A percentile compares a stretch with the other conserved stretches of the same genome.
Conservation (phyloP, 1,140 invertebrate genomes). For the Armadillidium nasatum region DNA sequence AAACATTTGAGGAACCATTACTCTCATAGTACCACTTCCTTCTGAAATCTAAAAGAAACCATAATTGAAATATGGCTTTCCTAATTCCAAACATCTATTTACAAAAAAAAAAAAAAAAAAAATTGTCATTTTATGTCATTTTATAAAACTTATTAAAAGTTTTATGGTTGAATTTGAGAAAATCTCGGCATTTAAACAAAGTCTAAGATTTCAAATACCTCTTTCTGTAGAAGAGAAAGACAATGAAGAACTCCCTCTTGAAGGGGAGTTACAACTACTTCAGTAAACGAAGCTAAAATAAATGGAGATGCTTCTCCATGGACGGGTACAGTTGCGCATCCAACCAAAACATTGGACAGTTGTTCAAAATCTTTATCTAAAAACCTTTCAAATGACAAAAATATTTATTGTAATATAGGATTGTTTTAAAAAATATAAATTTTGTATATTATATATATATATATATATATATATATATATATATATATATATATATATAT, state of each 20-base stretch:
- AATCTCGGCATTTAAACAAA: too few relatives aligned
- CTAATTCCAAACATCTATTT: too few relatives aligned
- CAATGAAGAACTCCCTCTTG: slow-evolving; percentile 76
- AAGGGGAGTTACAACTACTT: slow-evolving; percentile 70
- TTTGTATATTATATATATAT: too few relatives aligned
- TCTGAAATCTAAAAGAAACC: slow-evolving; percentile 33
- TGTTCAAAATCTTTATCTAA: slow-evolving; percentile 68
- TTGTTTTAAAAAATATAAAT: too few relatives aligned
- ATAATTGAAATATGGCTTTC: too few relatives aligned
- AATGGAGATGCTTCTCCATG: slow-evolving; percentile 76
- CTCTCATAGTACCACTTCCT: slow-evolving; percentile 40
- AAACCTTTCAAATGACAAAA: slow-evolving; percentile 55
- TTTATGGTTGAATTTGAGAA: too few relatives aligned
- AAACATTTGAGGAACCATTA: slow-evolving; percentile 53
- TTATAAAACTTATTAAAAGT: too few relatives aligned
- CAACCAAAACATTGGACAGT: slow-evolving; percentile 70
- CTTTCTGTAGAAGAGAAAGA: slow-evolving; percentile 73
- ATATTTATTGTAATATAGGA: too few relatives aligned
- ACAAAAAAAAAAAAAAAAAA: too few relatives aligned
- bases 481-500: too few relatives aligned
- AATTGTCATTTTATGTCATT: too few relatives aligned
- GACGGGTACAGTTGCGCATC: slow-evolving; percentile 72
- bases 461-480: too few relatives aligned
- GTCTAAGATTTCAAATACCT: slow-evolving; percentile 48
- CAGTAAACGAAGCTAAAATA: slow-evolving; percentile 66